Evolutionary conservation across 2,797 vertebrate species (phyloP).

Genomic region (Hipposideros larvatus): DNA sequence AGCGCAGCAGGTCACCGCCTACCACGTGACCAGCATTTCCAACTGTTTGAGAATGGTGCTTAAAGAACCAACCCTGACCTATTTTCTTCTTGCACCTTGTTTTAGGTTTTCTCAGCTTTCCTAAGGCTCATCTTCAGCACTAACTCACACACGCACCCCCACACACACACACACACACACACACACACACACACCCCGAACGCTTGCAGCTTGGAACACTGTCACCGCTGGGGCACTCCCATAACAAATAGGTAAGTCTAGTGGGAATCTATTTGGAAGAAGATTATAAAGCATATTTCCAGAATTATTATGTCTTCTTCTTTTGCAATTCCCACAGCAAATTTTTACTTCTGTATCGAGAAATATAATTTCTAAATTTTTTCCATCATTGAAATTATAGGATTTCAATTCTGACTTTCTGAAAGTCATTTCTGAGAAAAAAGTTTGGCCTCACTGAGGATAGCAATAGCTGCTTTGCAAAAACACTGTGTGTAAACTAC

Average conservation of each 20-base stretch:
- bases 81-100: not conserved
- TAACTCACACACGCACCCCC: not conserved
- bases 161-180: too few species aligned
- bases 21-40: accelerated
- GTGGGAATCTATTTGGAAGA: not conserved
- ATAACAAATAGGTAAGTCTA: accelerated
- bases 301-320: not conserved
- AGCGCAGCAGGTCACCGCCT: not conserved
- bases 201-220: too few species aligned
- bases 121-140: not conserved
- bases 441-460: not conserved
- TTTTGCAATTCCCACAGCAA: not conserved
- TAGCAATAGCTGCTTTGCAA: not conserved
- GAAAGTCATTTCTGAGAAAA: not conserved
- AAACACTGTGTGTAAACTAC: not conserved
- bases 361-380: not conserved
- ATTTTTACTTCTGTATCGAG: not conserved
- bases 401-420: slow-evolving; percentile 17
- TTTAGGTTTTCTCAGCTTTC: not conserved
- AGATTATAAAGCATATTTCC: not conserved
- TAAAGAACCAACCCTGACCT: not conserved
- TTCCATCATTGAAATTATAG: not conserved
- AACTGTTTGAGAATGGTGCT: not conserved
- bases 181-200: too few species aligned
- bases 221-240: not conserved